phyloP scores from a whole-genome alignment of 2,113 vertebrate genomes.

The Oryzias melastigma region DNA sequence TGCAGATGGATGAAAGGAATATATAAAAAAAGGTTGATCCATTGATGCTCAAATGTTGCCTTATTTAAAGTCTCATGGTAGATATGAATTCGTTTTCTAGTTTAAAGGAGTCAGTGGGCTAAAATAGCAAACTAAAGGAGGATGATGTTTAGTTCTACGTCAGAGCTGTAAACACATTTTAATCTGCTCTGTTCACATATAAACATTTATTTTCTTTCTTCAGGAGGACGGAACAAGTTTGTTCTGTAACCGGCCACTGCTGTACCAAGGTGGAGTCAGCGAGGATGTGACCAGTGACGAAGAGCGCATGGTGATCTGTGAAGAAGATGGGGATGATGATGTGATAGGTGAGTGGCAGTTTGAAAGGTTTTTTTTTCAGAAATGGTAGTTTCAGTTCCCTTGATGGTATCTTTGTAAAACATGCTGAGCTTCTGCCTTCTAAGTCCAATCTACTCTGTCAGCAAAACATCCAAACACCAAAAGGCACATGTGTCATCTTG shows the following conservation, averaged over 20 bases:
- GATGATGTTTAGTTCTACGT: too few species aligned
- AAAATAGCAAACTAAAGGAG: too few species aligned
- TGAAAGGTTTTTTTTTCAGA: neutral
- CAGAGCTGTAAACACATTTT: too few species aligned
- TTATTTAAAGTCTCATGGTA: too few species aligned
- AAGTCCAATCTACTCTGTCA: conserved; percentile 1
- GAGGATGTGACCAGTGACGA: conserved; percentile 92
- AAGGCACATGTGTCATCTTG: neutral
- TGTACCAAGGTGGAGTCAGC: conserved; percentile 77
- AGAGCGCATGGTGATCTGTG: conserved; percentile 90
- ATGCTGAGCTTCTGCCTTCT: conserved; percentile 2
- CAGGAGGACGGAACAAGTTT: conserved; percentile 59
- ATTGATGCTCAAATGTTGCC: too few species aligned
- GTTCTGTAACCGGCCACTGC: conserved; percentile 48
- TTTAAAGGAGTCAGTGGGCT: too few species aligned
- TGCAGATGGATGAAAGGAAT: too few species aligned
- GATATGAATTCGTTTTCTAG: too few species aligned
- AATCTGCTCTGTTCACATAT: neutral
- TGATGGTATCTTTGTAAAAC: neutral
- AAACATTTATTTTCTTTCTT: neutral
- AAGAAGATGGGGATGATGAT: conserved; percentile 90
- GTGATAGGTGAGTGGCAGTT: conserved; percentile 83
- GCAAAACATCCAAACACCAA: neutral
- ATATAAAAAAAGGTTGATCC: too few species aligned
- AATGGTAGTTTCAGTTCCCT: conserved; percentile 39